phyloP scores from a whole-genome alignment of 2,797 vertebrate genomes.

The Clarias platycephalus region DNA sequence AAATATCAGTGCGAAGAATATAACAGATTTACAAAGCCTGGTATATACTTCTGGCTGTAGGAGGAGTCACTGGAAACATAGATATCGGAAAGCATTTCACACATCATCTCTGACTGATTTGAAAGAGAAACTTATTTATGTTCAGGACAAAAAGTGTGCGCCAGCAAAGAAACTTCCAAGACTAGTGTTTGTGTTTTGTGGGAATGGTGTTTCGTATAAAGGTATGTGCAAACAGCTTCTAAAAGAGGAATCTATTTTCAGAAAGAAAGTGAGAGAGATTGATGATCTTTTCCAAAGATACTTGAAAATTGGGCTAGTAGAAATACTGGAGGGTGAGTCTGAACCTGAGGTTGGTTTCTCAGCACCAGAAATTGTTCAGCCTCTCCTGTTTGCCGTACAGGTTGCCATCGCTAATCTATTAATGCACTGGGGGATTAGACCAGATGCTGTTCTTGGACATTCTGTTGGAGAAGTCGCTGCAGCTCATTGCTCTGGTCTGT shows the following conservation, averaged over 20 bases:
- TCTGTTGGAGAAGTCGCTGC: constrained; percentile 86
- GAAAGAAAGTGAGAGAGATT: constrained; percentile 77
- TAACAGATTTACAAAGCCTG: constrained; percentile 70
- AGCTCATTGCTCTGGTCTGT: constrained; percentile 81
- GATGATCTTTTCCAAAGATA: constrained; percentile 74
- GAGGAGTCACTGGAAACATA: constrained; percentile 79
- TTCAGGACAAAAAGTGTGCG: constrained; percentile 53
- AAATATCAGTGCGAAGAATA: constrained; percentile 64
- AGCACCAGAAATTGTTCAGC: constrained; percentile 76
- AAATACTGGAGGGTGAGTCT: constrained; percentile 62
- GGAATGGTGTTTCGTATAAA: constrained; percentile 77
- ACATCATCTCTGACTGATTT: constrained; percentile 74
- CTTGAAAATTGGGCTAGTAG: constrained; percentile 62
- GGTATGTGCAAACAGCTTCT: constrained; percentile 79
- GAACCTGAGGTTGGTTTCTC: constrained; percentile 62
- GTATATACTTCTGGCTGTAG: constrained; percentile 83
- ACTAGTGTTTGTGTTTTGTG: constrained; percentile 85
- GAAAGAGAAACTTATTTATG: constrained; percentile 65
- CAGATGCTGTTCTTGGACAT: constrained; percentile 75
- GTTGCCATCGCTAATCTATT: constrained; percentile 77
- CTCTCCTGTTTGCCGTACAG: constrained; percentile 83
- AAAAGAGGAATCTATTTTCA: constrained; percentile 74
- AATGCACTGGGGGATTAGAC: constrained; percentile 80
- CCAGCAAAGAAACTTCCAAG: constrained; percentile 58
- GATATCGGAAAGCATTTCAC: constrained; percentile 75